These are phyloP conservation scores for Scytalopus superciliaris DNA, from an alignment of 2,113 vertebrate genomes.

Conservation along the genomic window DNA sequence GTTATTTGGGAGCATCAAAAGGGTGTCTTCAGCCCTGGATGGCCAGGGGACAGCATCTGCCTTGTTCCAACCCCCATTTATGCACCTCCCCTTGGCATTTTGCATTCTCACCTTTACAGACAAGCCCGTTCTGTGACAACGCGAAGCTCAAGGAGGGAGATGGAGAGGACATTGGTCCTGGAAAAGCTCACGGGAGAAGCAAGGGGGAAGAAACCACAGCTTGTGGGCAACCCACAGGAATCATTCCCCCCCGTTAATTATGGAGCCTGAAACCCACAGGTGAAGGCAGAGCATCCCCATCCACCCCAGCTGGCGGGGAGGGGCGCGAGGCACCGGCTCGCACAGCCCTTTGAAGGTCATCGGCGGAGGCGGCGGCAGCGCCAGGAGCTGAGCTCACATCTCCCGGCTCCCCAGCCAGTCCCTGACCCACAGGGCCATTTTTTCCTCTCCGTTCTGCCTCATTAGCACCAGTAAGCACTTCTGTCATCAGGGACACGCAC, in stretches of 20 bases:
- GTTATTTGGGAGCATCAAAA: neutral
- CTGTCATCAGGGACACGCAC: conserved; percentile 66
- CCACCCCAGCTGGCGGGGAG: neutral
- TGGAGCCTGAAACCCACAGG: accelerated
- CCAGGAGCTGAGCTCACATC: conserved; percentile 68
- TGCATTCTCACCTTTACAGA: neutral
- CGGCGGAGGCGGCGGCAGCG: neutral
- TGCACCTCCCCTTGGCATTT: neutral
- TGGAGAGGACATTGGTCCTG: accelerated
- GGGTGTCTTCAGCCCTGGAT: neutral
- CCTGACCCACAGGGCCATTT: conserved; percentile 57
- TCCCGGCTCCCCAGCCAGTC: conserved; percentile 53
- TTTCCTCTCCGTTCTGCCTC: conserved; percentile 68
- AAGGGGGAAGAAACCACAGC: neutral
- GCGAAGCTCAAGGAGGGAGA: neutral
- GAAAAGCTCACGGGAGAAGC: neutral
- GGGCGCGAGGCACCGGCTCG: neutral
- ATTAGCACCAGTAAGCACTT: conserved; percentile 67
- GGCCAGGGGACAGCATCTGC: accelerated
- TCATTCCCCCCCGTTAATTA: accelerated
- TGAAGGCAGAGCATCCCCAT: neutral
- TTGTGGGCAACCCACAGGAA: neutral
- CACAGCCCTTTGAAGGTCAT: neutral
- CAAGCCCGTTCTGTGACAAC: neutral
- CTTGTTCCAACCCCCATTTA: neutral